These are phyloP conservation scores for Trichogramma pretiosum DNA, from an alignment of 1,140 invertebrate species.

Conservation along the genomic window DNA sequence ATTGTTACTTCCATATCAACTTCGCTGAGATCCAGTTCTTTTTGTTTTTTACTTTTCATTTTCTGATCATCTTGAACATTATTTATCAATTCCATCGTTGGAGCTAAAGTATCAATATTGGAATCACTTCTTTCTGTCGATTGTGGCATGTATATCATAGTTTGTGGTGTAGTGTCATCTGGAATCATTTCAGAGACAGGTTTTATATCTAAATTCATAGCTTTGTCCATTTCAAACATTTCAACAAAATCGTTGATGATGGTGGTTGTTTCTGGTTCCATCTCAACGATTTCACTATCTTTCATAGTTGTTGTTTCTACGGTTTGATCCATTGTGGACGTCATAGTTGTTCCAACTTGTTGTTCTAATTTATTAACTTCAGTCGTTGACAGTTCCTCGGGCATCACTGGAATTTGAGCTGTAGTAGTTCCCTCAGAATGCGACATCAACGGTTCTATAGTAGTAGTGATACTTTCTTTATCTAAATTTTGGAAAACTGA, in stretches of 20 bases:
- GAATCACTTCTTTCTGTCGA: no score
- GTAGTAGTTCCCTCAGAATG: constrained; percentile 33
- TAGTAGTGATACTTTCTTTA: constrained; percentile 24
- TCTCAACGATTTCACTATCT: constrained; percentile 14
- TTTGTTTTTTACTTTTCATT: constrained; percentile 27
- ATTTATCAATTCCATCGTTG: constrained; percentile 25
- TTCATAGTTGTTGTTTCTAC: constrained; percentile 3
- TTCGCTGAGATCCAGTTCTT: constrained; percentile 23
- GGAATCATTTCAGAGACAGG: constrained; percentile 37
- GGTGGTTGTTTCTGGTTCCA: constrained; percentile 18
- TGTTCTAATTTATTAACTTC: constrained; percentile 16
- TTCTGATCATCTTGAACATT: constrained; percentile 26
- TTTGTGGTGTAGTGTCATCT: constrained; percentile 30
- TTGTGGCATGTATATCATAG: constrained; percentile 31
- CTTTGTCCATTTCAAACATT: constrained; percentile 25
- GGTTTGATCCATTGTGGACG: no score
- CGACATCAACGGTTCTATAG: constrained; percentile 21
- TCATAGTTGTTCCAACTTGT: constrained; percentile 12
- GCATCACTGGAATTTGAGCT: constrained; percentile 36
- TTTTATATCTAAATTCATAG: no score
- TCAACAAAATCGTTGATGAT: no score
- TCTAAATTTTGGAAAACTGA: constrained; percentile 13
- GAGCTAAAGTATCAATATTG: no score
- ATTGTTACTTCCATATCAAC: constrained; percentile 5
- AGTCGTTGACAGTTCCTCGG: constrained; percentile 38